Conservation (phyloP, 2,113 vertebrate species). For the Embiotoca jacksoni region DNA sequence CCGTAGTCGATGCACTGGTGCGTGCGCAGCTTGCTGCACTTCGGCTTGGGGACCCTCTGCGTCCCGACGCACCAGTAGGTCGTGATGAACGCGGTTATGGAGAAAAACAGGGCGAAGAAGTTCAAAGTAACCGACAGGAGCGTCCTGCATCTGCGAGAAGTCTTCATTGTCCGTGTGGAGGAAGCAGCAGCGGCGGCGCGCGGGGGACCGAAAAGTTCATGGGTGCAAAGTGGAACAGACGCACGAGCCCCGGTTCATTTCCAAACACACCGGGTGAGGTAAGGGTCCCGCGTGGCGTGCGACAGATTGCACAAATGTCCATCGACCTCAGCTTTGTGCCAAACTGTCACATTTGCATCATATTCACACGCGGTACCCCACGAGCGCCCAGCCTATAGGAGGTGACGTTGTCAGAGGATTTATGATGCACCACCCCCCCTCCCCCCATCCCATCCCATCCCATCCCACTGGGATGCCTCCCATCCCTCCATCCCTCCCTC, state of each 20-base stretch:
- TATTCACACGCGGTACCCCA: slow-evolving; percentile 16
- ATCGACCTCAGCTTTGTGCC: slow-evolving; percentile 10
- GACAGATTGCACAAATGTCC: neutral
- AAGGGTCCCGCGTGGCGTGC: slow-evolving; percentile 16
- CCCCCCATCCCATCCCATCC: slow-evolving; percentile 3
- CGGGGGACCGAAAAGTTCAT: slow-evolving; percentile 56
- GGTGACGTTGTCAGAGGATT: slow-evolving; percentile 76
- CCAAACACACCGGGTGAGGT: slow-evolving; percentile 9
- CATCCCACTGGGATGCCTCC: slow-evolving; percentile 9
- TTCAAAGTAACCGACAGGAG: slow-evolving; percentile 90
- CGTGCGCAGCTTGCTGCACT: slow-evolving; percentile 83
- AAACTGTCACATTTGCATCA: slow-evolving; percentile 18
- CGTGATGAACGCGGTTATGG: slow-evolving; percentile 91
- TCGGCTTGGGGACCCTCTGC: slow-evolving; percentile 86
- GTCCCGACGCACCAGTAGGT: slow-evolving; percentile 96
- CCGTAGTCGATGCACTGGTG: slow-evolving; percentile 92
- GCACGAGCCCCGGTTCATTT: slow-evolving; percentile 12
- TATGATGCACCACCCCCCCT: slow-evolving; percentile 11
- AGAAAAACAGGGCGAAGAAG: slow-evolving; percentile 83
- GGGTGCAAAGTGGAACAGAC: slow-evolving; percentile 7
- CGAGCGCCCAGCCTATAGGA: slow-evolving; percentile 34
- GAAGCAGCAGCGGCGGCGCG: slow-evolving; percentile 32
- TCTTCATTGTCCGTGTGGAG: slow-evolving; percentile 88
- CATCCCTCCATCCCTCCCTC: neutral
- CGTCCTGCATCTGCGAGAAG: slow-evolving; percentile 90